These are phyloP conservation scores for Taeniopygia guttata DNA, from an alignment of 2,797 vertebrate species.

Conservation along the genomic window DNA sequence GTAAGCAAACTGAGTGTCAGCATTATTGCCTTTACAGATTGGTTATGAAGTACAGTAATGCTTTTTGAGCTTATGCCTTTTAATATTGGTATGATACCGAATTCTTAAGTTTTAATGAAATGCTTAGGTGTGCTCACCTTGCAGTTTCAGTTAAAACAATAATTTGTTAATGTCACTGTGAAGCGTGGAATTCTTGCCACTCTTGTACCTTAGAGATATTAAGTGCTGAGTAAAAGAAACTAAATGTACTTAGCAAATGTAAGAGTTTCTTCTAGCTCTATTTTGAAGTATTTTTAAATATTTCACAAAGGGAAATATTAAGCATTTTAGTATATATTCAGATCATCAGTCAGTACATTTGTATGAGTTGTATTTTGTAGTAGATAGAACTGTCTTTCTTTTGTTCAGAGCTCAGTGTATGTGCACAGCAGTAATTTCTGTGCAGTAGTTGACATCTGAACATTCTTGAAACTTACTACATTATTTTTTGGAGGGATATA, in stretches of 20 bases:
- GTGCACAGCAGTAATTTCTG: not conserved
- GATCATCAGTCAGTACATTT: not conserved
- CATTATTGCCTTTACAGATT: not conserved
- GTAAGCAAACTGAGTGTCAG: not conserved
- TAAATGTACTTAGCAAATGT: not conserved
- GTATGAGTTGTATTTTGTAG: not conserved
- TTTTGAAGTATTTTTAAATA: not conserved
- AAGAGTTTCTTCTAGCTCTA: not conserved
- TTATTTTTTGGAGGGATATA: not conserved
- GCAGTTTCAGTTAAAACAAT: not conserved
- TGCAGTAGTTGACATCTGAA: not conserved
- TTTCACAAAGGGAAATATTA: not conserved
- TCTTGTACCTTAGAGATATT: not conserved
- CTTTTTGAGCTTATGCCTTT: not conserved
- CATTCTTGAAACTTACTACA: not conserved
- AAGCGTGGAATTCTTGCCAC: accelerated
- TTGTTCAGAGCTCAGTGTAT: not conserved
- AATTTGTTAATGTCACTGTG: not conserved
- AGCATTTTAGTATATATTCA: not conserved
- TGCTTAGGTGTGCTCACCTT: not conserved
- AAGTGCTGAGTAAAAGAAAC: not conserved
- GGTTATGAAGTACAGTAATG: not conserved
- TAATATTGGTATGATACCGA: not conserved
- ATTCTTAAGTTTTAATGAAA: not conserved
- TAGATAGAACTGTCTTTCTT: not conserved